Conservation (phyloP, 2,113 vertebrate genomes). For the Malurus cyaneus region DNA sequence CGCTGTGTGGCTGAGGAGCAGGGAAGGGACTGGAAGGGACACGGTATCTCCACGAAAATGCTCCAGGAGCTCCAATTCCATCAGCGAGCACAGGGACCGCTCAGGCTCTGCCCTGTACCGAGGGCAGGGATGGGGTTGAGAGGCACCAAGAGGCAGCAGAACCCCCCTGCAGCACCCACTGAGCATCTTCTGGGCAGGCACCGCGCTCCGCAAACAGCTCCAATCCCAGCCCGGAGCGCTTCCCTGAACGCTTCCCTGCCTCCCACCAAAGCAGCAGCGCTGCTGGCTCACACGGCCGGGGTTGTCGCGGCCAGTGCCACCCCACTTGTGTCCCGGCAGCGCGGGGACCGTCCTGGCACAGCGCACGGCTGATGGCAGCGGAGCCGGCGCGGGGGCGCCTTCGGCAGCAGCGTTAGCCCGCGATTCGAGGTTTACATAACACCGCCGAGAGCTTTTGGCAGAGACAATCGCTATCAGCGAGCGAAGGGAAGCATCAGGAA, state of each 20-base stretch:
- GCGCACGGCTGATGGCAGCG: accelerated
- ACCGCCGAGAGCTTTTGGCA: conserved; percentile 20
- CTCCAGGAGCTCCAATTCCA: not conserved
- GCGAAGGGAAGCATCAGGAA: conserved; percentile 31
- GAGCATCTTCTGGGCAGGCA: not conserved
- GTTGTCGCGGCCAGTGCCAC: not conserved
- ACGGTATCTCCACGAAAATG: accelerated
- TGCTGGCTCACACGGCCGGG: not conserved
- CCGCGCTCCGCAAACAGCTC: not conserved
- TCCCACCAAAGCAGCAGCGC: accelerated
- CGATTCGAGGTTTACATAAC: conserved; percentile 65
- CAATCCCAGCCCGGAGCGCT: not conserved
- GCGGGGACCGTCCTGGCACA: not conserved
- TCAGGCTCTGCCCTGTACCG: accelerated
- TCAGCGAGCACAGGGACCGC: accelerated
- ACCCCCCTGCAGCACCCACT: accelerated
- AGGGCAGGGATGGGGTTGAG: not conserved
- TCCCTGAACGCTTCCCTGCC: not conserved
- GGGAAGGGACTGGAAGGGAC: not conserved
- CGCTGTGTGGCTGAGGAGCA: accelerated
- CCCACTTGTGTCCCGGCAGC: not conserved
- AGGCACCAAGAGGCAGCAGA: not conserved
- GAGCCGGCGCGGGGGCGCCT: not conserved
- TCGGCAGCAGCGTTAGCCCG: not conserved
- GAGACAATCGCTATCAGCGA: conserved; percentile 25